Evolutionary conservation across 2,113 vertebrate species (phyloP), one percentile per base, ranked within the genome.

Genomic region (Sebastes schlegelii): DNA sequence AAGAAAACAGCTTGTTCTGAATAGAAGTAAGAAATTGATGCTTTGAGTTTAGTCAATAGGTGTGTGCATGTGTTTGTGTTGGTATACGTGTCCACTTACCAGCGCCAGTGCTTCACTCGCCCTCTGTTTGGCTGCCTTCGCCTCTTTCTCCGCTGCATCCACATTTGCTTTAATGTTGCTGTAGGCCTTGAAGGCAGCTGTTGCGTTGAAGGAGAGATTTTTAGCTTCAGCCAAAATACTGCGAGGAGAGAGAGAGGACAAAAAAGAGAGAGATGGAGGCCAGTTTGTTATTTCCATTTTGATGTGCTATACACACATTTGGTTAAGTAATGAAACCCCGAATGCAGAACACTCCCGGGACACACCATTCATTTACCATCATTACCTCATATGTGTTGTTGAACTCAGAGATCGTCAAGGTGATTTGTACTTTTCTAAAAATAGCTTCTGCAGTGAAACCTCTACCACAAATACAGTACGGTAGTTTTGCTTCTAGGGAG

Each of bases 141-240:
- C 97, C 84, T 97, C 92, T 86, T 92, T 96, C 90, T 99, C 98
- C 21, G 98, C 98, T 84, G 96, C 95, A 0, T 97, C 97, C 8
- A 96, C 96, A 67, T 94, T 93, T 60, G 97, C 94, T 88, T 99
- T 99, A 93, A 99, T 99, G 86, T 98, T 99, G 84, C 95, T 98
- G 62, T 99, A 99, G 84, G 98, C 98, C 54, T 96, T 98, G 95
- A 99, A 99, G 71, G 98, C 98, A 67, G 96, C 97, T 0, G 98
- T 99, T 80, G 98, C 98, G 81, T 99, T 99, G 92, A 99, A 98
- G 86, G 98, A 99, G 68, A 99, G 94, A 75, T 97, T 99, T 93
- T 97, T 99, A 26, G 98, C 98, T 74, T 99, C 98, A 6, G 96
- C 96, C 63, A 99, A 96, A 92, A 99, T 99, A 83, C 98, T 99